These are phyloP conservation scores for Tetrapedia diversipes DNA, from an alignment of 2,888 invertebrate genomes.

Conservation along the genomic window DNA sequence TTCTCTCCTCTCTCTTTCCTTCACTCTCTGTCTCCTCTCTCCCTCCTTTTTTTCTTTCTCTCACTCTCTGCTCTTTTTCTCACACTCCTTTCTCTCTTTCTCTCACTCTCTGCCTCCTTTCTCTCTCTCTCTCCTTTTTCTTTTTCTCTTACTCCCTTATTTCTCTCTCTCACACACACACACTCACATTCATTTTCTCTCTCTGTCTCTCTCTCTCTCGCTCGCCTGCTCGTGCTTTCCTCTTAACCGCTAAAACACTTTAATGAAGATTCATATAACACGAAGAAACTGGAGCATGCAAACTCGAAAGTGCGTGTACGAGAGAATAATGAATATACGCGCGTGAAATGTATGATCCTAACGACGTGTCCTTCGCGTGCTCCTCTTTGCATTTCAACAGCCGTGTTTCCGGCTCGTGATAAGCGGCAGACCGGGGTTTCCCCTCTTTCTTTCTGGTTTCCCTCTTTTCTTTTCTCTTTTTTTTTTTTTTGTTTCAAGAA, in stretches of 20 bases:
- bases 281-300: constrained; percentile 71
- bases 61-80: too few relatives aligned
- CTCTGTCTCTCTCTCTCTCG: not conserved
- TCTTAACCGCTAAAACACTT: constrained; percentile 62
- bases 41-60: not conserved
- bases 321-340: constrained; percentile 26
- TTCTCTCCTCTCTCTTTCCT: too few relatives aligned
- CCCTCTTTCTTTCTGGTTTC: not conserved
- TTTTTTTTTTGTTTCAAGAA: not conserved
- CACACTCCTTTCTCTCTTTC: not conserved
- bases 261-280: constrained; percentile 66
- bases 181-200: not conserved
- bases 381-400: not conserved
- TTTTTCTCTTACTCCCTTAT: constrained; percentile 3
- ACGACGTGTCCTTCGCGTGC: constrained; percentile 21
- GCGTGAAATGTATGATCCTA: constrained; percentile 27
- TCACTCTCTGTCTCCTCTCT: too few relatives aligned
- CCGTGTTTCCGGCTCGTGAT: not conserved
- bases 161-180: too few relatives aligned
- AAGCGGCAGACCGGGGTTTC: not conserved
- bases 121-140: not conserved
- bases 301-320: constrained; percentile 63
- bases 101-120: not conserved
- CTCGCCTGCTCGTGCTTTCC: constrained; percentile 5
- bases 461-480: not conserved